A percentile compares a stretch with the other conserved stretches of the same genome.
These are phyloP conservation scores for Adelges cooleyi DNA, from an alignment of 1,140 invertebrate species.

Conservation along the genomic window DNA sequence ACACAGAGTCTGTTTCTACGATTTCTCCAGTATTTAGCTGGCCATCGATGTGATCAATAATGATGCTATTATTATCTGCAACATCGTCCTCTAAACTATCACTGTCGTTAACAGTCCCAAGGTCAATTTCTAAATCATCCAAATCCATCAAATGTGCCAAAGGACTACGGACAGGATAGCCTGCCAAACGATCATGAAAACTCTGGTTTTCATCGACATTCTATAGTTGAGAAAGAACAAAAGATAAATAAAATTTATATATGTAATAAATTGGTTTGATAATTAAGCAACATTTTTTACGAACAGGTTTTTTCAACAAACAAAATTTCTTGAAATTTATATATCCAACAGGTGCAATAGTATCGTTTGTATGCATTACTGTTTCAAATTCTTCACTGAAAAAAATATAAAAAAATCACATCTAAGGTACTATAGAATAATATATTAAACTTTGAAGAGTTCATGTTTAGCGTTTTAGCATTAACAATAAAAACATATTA, in stretches of 20 bases:
- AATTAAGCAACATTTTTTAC: conserved; percentile 32
- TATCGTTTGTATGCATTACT: conserved; percentile 78
- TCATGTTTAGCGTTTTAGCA: too few relatives aligned
- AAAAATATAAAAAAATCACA: conserved; percentile 34
- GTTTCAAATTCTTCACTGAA: conserved; percentile 76
- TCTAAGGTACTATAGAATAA: background rate
- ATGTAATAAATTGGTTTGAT: background rate
- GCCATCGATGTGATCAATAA: conserved; percentile 14
- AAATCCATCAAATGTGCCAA: conserved; percentile 24
- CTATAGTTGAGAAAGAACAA: background rate
- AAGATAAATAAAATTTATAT: background rate
- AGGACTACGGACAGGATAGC: conserved; percentile 4
- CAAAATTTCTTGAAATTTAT: conserved; percentile 73
- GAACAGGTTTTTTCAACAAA: conserved; percentile 54
- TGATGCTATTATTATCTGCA: conserved; percentile 13
- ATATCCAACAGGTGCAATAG: conserved; percentile 85
- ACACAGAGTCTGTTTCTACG: conserved; percentile 16
- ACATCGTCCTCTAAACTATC: conserved; percentile 14
- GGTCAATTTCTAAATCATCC: conserved; percentile 25
- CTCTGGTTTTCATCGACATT: conserved; percentile 25
- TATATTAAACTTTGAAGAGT: background rate
- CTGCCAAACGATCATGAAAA: conserved; percentile 14
- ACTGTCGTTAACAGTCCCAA: conserved; percentile 10
- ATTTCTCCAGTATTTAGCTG: background rate
- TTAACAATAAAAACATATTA: too few relatives aligned